phyloP scores from a whole-genome alignment of 2,113 vertebrate genomes.

The Abramis brama region DNA sequence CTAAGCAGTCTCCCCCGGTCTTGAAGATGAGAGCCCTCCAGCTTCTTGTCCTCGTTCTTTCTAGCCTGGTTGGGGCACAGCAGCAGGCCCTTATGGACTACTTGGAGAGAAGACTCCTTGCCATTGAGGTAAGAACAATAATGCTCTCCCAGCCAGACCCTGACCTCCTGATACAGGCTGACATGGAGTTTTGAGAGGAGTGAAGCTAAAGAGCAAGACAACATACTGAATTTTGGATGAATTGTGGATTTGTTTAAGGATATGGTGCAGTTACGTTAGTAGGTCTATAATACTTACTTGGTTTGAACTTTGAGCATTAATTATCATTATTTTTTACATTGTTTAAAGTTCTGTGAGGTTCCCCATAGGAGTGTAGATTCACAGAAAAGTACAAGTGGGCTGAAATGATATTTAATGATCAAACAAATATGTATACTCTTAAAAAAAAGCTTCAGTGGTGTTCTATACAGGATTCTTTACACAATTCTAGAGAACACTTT shows the following conservation, averaged over 20 bases:
- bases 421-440: not conserved
- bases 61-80: constrained; percentile 70
- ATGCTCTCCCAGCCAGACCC: constrained; percentile 62
- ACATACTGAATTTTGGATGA: not conserved
- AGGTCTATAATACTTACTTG: not conserved
- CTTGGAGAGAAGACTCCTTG: constrained; percentile 77
- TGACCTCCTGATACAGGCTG: constrained; percentile 61
- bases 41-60: constrained; percentile 67
- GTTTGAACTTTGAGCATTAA: not conserved
- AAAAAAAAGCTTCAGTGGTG: too few relatives aligned
- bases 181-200: constrained; percentile 65
- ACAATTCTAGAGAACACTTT: too few relatives aligned
- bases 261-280: not conserved
- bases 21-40: constrained; percentile 45
- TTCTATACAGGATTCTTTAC: too few relatives aligned
- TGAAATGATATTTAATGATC: not conserved
- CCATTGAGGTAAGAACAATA: constrained; percentile 78
- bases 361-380: not conserved
- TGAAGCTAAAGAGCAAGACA: constrained; percentile 53
- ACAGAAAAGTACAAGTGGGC: not conserved
- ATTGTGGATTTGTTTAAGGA: not conserved
- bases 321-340: too few relatives aligned
- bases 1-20: not conserved
- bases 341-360: not conserved
- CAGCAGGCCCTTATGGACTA: constrained; percentile 82